phyloP scores from a whole-genome alignment of 2,797 vertebrate species.

The Parauchenoglanis punctatus region DNA sequence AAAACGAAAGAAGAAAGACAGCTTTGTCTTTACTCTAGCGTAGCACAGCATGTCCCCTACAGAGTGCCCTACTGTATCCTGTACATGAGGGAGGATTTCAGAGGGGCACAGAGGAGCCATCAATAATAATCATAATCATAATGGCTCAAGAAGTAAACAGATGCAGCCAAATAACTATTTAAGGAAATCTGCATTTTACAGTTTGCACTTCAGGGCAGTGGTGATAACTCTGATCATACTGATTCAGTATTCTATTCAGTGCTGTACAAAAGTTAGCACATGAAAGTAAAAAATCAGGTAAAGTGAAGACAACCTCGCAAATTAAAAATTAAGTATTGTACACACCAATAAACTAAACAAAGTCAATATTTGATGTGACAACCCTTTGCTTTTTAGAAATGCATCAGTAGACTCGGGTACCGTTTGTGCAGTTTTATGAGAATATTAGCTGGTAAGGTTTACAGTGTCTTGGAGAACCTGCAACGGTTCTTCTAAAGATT shows the following conservation, averaged over 20 bases:
- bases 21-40: constrained; percentile 32
- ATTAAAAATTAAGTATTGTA: background rate
- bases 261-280: background rate
- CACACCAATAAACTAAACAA: background rate
- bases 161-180: background rate
- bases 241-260: background rate
- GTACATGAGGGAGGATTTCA: background rate
- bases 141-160: background rate
- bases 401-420: background rate
- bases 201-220: background rate
- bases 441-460: background rate
- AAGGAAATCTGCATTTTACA: background rate
- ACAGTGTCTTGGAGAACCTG: background rate
- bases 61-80: background rate
- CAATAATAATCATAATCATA: background rate
- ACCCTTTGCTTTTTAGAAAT: background rate
- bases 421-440: background rate
- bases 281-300: background rate
- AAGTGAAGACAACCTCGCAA: background rate
- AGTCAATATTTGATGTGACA: background rate
- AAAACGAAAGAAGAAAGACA: constrained; percentile 32
- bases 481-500: background rate
- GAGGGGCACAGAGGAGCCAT: background rate
- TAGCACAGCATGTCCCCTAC: constrained; percentile 1
- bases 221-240: background rate